A percentile compares a stretch with the other conserved stretches of the same genome.
These are phyloP conservation scores for Smittia sp. DNA, from an alignment of 2,888 invertebrate genomes.

Conservation along the genomic window DNA sequence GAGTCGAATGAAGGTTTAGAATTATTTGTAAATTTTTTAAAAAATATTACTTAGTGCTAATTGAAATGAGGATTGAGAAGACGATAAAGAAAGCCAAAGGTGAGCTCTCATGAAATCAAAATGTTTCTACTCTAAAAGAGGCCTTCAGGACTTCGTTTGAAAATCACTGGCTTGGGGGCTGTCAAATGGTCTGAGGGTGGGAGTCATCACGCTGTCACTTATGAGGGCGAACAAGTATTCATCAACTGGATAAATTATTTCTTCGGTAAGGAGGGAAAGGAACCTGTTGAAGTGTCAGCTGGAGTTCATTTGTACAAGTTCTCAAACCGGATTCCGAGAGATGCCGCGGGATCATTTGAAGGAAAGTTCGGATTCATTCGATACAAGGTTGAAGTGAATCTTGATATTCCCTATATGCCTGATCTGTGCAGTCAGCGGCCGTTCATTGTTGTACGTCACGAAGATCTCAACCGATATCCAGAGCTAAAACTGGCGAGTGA, in stretches of 20 bases:
- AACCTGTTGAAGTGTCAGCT: conserved; percentile 49
- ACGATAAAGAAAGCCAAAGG: background rate
- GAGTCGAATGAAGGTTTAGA: too few relatives aligned
- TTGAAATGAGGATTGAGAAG: background rate
- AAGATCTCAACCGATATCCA: conserved; percentile 4
- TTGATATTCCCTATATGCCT: conserved; percentile 59
- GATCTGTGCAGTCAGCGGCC: conserved; percentile 47
- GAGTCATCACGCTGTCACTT: background rate
- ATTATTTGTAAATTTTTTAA: too few relatives aligned
- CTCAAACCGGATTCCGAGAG: conserved; percentile 53
- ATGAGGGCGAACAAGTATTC: conserved; percentile 50
- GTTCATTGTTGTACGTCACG: conserved; percentile 3
- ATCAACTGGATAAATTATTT: conserved; percentile 54
- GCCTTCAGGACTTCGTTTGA: background rate
- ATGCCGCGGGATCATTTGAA: conserved; percentile 58
- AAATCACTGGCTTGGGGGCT: background rate
- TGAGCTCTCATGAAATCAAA: background rate
- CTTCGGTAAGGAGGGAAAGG: conserved; percentile 53
- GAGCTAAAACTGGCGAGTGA: background rate
- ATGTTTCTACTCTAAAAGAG: background rate
- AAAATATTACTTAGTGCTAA: too few relatives aligned
- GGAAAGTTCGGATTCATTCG: conserved; percentile 56
- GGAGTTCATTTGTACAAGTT: conserved; percentile 56
- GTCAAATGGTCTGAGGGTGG: background rate
- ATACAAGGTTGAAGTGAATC: conserved; percentile 60